phyloP scores from a whole-genome alignment of 2,888 invertebrate genomes.

The Furcula furcula region DNA sequence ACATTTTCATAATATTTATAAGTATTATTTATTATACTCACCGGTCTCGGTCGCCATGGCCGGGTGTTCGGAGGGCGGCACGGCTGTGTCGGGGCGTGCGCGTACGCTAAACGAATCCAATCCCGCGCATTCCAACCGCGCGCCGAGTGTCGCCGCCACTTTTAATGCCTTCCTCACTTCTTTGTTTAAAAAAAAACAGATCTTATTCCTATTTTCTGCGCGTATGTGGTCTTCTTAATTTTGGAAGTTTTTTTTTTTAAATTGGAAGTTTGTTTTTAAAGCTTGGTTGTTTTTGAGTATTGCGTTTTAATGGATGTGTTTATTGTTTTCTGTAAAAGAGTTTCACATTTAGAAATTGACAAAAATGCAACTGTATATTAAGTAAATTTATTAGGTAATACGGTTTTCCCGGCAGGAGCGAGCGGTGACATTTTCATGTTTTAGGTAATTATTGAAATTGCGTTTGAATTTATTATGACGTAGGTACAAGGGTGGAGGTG shows the following conservation, averaged over 20 bases:
- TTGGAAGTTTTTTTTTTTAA: slow-evolving; percentile 3
- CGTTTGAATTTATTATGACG: slow-evolving; percentile 27
- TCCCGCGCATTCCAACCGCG: slow-evolving; percentile 77
- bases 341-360: too few species aligned
- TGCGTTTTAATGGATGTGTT: slow-evolving; percentile 39
- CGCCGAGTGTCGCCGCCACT: slow-evolving; percentile 70
- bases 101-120: slow-evolving; percentile 73
- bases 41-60: slow-evolving; percentile 80
- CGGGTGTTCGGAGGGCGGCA: slow-evolving; percentile 77
- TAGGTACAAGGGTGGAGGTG: slow-evolving; percentile 36
- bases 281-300: slow-evolving; percentile 43
- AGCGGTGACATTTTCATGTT: slow-evolving; percentile 37
- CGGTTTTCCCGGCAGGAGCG: slow-evolving; percentile 30
- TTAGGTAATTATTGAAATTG: slow-evolving; percentile 26
- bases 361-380: too few species aligned
- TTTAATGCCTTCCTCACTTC: slow-evolving; percentile 56
- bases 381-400: too few species aligned
- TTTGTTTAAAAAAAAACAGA: slow-evolving; percentile 28
- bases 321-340: slow-evolving; percentile 42
- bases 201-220: slow-evolving; percentile 26
- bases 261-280: slow-evolving; percentile 38
- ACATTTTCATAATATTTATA: too few species aligned
- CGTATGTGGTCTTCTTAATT: background rate
- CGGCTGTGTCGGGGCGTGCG: slow-evolving; percentile 70
- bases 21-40: slow-evolving; percentile 39